Evolutionary conservation across 2,113 vertebrate genomes (phyloP).

Genomic region (Nicator chloris): DNA sequence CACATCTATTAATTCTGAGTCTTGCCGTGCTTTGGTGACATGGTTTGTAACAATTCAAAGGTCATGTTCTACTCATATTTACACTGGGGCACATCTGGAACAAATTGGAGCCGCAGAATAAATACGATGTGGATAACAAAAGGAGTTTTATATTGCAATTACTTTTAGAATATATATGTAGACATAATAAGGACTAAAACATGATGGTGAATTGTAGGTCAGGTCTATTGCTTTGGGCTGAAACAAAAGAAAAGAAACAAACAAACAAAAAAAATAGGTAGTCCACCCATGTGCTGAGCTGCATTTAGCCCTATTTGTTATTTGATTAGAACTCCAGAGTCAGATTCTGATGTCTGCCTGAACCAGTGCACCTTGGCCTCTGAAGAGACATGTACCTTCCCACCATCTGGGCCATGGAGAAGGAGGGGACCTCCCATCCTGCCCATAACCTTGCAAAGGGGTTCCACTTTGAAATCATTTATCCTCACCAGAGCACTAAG

Average conservation of each 20-base stretch:
- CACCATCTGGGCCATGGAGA: background rate
- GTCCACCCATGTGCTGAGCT: background rate
- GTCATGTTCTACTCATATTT: background rate
- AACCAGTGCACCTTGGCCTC: background rate
- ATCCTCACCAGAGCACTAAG: background rate
- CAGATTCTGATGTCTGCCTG: background rate
- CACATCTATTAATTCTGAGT: background rate
- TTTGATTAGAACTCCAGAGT: background rate
- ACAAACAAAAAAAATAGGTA: background rate
- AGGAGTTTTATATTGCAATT: background rate
- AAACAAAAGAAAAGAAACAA: background rate
- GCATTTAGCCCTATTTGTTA: background rate
- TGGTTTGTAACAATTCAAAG: background rate
- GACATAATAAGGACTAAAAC: background rate
- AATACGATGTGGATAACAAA: background rate
- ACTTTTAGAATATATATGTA: background rate
- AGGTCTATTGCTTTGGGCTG: background rate
- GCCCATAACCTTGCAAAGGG: background rate
- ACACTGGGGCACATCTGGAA: background rate
- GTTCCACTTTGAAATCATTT: background rate
- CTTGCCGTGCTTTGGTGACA: background rate
- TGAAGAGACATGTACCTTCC: background rate
- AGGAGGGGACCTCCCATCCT: background rate
- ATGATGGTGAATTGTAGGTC: background rate
- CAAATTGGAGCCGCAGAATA: background rate